Conservation (phyloP, 2,797 vertebrate species). For the Liparis tanakae region DNA sequence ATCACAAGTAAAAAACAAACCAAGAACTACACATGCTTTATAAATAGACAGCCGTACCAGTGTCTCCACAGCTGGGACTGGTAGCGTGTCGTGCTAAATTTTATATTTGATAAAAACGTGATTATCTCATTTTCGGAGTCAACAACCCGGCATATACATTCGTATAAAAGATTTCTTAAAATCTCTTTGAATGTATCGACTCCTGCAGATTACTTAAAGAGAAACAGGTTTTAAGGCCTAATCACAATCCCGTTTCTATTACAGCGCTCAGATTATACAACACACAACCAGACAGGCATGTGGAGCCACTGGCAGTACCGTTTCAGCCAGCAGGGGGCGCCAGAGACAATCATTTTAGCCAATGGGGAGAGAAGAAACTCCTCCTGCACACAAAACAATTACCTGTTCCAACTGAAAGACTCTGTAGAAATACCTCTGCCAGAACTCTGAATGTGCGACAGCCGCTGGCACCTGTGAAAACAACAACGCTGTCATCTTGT, state of each 20-base stretch:
- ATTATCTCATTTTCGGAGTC: no score
- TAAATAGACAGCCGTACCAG: no score
- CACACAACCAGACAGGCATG: not conserved
- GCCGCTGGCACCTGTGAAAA: conserved; percentile 89
- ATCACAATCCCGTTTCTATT: not conserved
- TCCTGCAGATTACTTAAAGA: not conserved
- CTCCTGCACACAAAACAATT: conserved; percentile 27
- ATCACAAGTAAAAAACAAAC: no score
- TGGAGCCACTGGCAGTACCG: not conserved
- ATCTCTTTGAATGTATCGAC: no score
- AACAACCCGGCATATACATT: no score
- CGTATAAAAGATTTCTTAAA: no score
- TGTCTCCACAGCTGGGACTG: no score
- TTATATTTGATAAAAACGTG: no score
- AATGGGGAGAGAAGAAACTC: not conserved
- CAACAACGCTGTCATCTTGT: not conserved
- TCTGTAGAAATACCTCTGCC: conserved; percentile 99
- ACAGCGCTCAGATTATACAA: not conserved
- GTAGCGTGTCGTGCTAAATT: no score
- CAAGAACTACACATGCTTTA: no score
- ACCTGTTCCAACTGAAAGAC: conserved; percentile 96
- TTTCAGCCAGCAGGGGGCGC: conserved; percentile 62
- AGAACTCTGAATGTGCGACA: conserved; percentile 95
- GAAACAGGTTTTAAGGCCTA: not conserved
- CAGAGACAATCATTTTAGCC: conserved; percentile 1